Evolutionary conservation across 2,113 vertebrate genomes (phyloP), one percentile per base, ranked within the genome.

Genomic region (Pipra filicauda): DNA sequence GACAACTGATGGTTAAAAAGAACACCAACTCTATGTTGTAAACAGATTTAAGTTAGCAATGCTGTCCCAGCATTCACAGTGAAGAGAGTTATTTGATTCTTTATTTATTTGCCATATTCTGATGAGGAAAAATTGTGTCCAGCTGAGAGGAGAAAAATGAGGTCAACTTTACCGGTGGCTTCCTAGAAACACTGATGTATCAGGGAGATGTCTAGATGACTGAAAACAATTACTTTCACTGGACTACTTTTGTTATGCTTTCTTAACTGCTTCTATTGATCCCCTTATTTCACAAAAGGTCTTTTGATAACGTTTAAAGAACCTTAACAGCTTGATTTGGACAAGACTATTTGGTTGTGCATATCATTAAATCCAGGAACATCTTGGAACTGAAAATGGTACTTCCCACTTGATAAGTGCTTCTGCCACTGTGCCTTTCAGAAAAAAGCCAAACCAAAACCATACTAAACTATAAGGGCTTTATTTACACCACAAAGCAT

Each of bases 1-100:
- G 9, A 59, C 12, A 66, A 83, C 12, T 6, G 23, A 20, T 71
- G 33, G 23, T 28, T 71, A 80, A 74, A 83, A 79, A n/a, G 27
- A 64, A 73, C 8, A 5, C 20, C 24, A 52, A 62, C 51, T 66
- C 55, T 35, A 66, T 0, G 0, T 1, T 64, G 31, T 17, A 85
- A 62, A 13, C 2, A 73, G 55, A 85, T 43, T 33, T 90, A 74
- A 83, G 54, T 27, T 41, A 54, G 48, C 66, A 82, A 73, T 7
- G 33, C 31, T 62, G 33, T 22, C 33, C 9, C 16, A 28, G 24
- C 10, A 67, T 30, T 51, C 15, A 18, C 28, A 30, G 15, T 20
- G 8, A 75, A 80, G 37, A 48, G 3, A 30, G 5, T 7, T 54
- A 41, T 8, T 37, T 20, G 70, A 79, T 43, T 41, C 31, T 30